Conservation (phyloP, 1,140 invertebrate genomes). For the Goniozus legneri region DNA sequence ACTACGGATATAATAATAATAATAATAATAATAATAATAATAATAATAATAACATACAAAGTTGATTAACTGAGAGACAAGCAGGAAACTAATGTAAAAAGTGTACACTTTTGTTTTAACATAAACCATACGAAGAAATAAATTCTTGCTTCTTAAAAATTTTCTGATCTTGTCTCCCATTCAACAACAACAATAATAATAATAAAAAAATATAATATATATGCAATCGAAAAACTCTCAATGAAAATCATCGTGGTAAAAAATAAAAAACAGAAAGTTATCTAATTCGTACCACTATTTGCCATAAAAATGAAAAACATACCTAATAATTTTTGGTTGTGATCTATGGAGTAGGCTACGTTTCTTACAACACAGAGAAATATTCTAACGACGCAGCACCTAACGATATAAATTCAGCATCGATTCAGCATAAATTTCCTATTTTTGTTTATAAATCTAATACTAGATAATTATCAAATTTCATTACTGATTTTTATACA, state of each 20-base stretch:
- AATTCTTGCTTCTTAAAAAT: background rate
- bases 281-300: slow-evolving; percentile 13
- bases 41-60: background rate
- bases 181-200: slow-evolving; percentile 31
- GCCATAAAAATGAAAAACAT: slow-evolving; percentile 15
- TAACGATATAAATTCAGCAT: too few relatives aligned
- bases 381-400: slow-evolving; percentile 17
- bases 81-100: too few relatives aligned
- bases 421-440: too few relatives aligned
- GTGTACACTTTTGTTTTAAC: too few relatives aligned
- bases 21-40: background rate
- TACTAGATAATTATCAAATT: too few relatives aligned
- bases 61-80: background rate
- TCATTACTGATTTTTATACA: too few relatives aligned
- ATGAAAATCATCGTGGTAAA: slow-evolving; percentile 15
- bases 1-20: slow-evolving; percentile 28
- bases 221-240: slow-evolving; percentile 20
- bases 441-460: too few relatives aligned
- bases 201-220: slow-evolving; percentile 28
- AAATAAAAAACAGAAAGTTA: slow-evolving; percentile 16
- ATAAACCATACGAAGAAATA: too few relatives aligned
- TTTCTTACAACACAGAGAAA: slow-evolving; percentile 22
- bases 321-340: slow-evolving; percentile 28
- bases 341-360: slow-evolving; percentile 26
- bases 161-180: slow-evolving; percentile 13